Conservation (phyloP, 2,888 invertebrate genomes). For the Onthophagus sagittarius region DNA sequence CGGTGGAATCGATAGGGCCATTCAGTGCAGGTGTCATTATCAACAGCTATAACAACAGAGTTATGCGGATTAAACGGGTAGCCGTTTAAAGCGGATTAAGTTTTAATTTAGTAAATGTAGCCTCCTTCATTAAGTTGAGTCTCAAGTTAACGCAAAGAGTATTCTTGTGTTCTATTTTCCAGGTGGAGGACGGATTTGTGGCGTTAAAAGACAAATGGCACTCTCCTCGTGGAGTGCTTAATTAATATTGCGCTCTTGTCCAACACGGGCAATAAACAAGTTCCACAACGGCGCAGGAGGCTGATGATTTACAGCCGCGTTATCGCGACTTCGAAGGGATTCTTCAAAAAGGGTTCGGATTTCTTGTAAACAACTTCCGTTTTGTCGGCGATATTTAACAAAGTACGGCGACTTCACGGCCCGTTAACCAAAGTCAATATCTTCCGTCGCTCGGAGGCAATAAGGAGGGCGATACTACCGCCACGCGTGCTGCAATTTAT, state of each 20-base stretch:
- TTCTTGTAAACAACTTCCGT: background rate
- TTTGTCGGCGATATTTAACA: constrained; percentile 19
- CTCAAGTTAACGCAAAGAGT: background rate
- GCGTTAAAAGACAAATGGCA: constrained; percentile 37
- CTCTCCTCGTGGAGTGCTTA: constrained; percentile 40
- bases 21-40: constrained; percentile 37
- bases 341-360: background rate
- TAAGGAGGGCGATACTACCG: background rate
- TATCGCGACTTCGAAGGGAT: background rate
- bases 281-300: constrained; percentile 36
- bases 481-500: background rate
- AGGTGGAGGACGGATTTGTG: constrained; percentile 3
- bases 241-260: constrained; percentile 45
- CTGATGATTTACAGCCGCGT: background rate
- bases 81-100: constrained; percentile 27
- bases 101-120: constrained; percentile 30
- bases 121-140: constrained; percentile 26
- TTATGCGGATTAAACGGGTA: constrained; percentile 33
- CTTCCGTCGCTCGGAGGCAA: constrained; percentile 11
- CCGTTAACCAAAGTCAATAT: constrained; percentile 30
- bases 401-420: constrained; percentile 30
- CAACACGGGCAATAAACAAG: constrained; percentile 42
- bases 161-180: background rate
- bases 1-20: constrained; percentile 29
- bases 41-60: constrained; percentile 34